Base-by-base conservation (phyloP, 1,140 invertebrate genomes). In the Cherax destructor region DNA sequence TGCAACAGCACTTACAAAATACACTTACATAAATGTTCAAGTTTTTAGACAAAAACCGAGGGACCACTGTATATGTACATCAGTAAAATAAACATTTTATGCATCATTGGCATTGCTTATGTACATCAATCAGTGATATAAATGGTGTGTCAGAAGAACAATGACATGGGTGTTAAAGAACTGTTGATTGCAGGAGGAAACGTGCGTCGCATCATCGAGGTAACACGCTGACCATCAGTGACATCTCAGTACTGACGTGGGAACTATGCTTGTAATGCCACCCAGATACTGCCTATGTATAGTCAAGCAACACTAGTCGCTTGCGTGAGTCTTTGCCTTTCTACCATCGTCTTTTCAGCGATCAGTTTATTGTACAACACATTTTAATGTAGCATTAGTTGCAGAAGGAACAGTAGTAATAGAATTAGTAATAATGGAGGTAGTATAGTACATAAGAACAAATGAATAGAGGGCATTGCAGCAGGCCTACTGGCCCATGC, bases 201-300 rank as follows among this genome's bases (percentile, higher is more conserved):
- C 59, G 52, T 49, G 9, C 83, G 89, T 13, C 83, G 89, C 10
- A 72, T 41, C 47, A 41, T 91, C 61, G 21, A 61, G 2, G 83
- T 7, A 30, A 49, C 50, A 49, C 24, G 21, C 83, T 91, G 41
- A 80, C n/a, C 30, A 86, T 91, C 49, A 30, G 13, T 5, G 89
- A 56, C 11, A 83, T 74, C 6, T 77, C 61, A 4, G 52, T 21
- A 77, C 65, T 18, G 89, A 91, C 41, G 49, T 91, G 52, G 89
- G 7, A 91, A 91, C 83, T 91, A 91, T 21, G 89, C 89, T 24
- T 91, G 89, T 83, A 91, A 91, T 50, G 89, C 89, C 59, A 86
- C 89, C 21, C 47, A 11, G 16, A 30, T 3, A 49, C 47, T 21
- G 89, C 83, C 47, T 86, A 91, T 21, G 89, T 91, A 91, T 50